These are phyloP conservation scores for Leptatherina wallacei DNA, from an alignment of 2,797 vertebrate genomes.

Conservation along the genomic window DNA sequence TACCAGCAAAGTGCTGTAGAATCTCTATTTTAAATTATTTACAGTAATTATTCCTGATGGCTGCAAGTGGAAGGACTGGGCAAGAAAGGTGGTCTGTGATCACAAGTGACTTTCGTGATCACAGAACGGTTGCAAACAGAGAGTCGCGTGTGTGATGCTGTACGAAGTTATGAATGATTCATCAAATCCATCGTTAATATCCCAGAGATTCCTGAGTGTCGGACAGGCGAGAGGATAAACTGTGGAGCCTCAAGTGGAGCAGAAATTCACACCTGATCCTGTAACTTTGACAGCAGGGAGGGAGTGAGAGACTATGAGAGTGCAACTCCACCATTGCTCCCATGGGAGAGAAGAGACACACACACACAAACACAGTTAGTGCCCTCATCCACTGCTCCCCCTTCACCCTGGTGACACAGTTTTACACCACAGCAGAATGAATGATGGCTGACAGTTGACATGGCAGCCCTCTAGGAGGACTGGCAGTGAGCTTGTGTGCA, in stretches of 20 bases:
- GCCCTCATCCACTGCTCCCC: conserved; percentile 25
- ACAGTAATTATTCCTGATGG: too few relatives aligned
- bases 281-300: conserved; percentile 12
- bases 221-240: conserved; percentile 53
- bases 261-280: conserved; percentile 65
- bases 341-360: conserved; percentile 25
- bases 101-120: background rate
- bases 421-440: conserved; percentile 28
- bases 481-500: conserved; percentile 1
- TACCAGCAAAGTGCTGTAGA: too few relatives aligned
- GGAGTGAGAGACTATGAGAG: conserved; percentile 28
- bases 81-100: too few relatives aligned
- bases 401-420: conserved; percentile 66
- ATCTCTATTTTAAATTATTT: too few relatives aligned
- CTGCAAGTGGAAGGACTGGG: too few relatives aligned
- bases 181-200: conserved; percentile 52
- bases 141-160: conserved; percentile 5
- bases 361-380: background rate
- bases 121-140: background rate
- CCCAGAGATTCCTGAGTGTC: conserved; percentile 28
- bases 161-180: conserved; percentile 29
- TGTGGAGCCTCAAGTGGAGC: conserved; percentile 55
- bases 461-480: conserved; percentile 52
- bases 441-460: conserved; percentile 57
- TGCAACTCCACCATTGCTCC: conserved; percentile 49